Conservation (phyloP, 1,140 invertebrate species). For the Xylocopa sonorina region DNA sequence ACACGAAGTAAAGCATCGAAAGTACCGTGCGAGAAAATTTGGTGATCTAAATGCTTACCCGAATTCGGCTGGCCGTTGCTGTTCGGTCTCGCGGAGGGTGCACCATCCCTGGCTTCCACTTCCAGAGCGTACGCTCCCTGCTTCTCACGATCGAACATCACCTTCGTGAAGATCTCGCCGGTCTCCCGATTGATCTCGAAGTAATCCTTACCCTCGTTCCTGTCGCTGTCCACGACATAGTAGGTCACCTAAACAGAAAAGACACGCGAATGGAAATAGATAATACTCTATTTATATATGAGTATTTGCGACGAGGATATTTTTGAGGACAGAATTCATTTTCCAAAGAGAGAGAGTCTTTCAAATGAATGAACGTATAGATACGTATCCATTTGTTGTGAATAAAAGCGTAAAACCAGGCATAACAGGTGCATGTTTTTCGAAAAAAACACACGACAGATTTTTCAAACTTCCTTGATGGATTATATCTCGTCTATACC, state of each 20-base stretch:
- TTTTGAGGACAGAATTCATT: too few species aligned
- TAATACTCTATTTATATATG: too few species aligned
- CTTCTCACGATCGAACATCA: conserved; percentile 96
- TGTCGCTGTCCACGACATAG: conserved; percentile 93
- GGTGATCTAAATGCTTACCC: conserved; percentile 86
- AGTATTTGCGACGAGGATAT: too few species aligned
- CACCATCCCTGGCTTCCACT: conserved; percentile 95
- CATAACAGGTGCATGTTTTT: neutral
- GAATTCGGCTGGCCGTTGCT: conserved; percentile 95
- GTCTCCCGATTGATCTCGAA: conserved; percentile 97
- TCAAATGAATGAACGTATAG: too few species aligned
- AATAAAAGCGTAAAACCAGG: too few species aligned
- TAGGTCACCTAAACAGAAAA: conserved; percentile 88
- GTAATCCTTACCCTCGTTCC: conserved; percentile 96
- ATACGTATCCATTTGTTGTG: too few species aligned
- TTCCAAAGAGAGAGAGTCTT: too few species aligned
- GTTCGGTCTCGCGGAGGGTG: conserved; percentile 95
- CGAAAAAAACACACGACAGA: neutral
- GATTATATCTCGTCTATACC: neutral
- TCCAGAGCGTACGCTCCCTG: conserved; percentile 96
- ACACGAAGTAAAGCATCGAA: neutral
- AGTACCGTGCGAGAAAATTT: conserved; percentile 32
- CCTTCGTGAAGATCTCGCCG: conserved; percentile 96
- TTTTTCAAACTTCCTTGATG: neutral
- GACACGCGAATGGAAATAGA: too few species aligned